Conservation (phyloP, 2,113 vertebrate genomes). For the Coptodon rendalli region DNA sequence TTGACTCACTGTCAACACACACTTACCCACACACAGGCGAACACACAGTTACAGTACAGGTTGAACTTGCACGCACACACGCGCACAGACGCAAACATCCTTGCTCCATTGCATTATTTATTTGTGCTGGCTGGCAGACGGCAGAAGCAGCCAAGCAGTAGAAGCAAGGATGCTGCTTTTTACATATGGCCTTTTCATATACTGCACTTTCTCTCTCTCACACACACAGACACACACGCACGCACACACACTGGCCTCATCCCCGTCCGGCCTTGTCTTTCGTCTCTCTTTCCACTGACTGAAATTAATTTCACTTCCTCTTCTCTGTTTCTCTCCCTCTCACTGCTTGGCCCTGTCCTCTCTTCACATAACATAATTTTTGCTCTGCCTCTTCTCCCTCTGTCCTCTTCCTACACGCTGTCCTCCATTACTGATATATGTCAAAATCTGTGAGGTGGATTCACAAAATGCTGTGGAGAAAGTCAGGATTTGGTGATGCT, state of each 20-base stretch:
- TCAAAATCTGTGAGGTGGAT: not conserved
- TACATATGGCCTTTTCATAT: constrained; percentile 38
- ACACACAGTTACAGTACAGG: not conserved
- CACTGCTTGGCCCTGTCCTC: not conserved
- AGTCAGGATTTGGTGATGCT: not conserved
- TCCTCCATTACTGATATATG: not conserved
- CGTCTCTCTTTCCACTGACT: not conserved
- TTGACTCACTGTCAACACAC: not conserved
- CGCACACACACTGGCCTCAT: not conserved
- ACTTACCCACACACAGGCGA: not conserved
- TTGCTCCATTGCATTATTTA: constrained; percentile 43
- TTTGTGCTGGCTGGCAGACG: constrained; percentile 32
- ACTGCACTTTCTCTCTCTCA: not conserved
- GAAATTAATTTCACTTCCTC: not conserved
- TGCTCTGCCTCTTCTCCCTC: not conserved
- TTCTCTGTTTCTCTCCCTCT: not conserved
- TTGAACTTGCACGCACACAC: not conserved
- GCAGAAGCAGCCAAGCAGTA: constrained; percentile 19
- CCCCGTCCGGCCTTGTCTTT: not conserved
- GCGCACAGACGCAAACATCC: not conserved
- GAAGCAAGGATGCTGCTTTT: constrained; percentile 1
- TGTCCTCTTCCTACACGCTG: not conserved
- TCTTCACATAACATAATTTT: not conserved
- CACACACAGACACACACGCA: not conserved
- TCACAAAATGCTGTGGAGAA: not conserved